Evolutionary conservation across 2,888 invertebrate species (phyloP), one percentile per base, ranked within the genome.

Genomic region (Electrophaes corylata): DNA sequence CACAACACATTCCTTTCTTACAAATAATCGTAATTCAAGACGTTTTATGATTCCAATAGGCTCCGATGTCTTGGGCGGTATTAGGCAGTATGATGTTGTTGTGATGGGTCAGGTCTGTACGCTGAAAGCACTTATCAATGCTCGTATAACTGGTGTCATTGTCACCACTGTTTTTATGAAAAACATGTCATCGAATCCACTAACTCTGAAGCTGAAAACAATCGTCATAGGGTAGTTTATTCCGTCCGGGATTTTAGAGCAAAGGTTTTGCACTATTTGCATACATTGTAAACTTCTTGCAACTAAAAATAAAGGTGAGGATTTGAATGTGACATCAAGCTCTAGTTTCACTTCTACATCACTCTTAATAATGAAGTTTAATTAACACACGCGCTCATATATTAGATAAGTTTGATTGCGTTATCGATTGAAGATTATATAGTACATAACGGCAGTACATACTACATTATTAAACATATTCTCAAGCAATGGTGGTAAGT

Each of bases 191-290:
- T n/a, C n/a, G n/a, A n/a, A n/a, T n/a, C n/a, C n/a, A n/a, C n/a
- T n/a, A n/a, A n/a, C n/a, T n/a, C n/a, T n/a, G n/a, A n/a, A n/a
- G n/a, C n/a, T n/a, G n/a, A n/a, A n/a, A n/a, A n/a, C n/a, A n/a
- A 20, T 3, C 20, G 20, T 20, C 20, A 20, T 20, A n/a, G n/a
- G n/a, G n/a, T n/a, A 20, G 20, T 44, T 11, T 16, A 44, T 10
- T 44, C 44, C n/a, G n/a, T 18, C 31, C 31, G 29, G 12, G 23
- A 33, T 19, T 20, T 65, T 70, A 66, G 67, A 69, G 67, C 68
- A 72, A 72, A 76, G 72, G 70, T 75, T 72, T 77, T 70, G 64
- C 51, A 63, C 71, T 70, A 79, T 81, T 83, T 81, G 78, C 79
- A 81, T 82, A 76, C 71, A 77, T 81, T 77, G 75, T 63, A 69